Evolutionary conservation across 2,888 invertebrate species (phyloP), one percentile per base, ranked within the genome.

Genomic region (Gortyna flavago): DNA sequence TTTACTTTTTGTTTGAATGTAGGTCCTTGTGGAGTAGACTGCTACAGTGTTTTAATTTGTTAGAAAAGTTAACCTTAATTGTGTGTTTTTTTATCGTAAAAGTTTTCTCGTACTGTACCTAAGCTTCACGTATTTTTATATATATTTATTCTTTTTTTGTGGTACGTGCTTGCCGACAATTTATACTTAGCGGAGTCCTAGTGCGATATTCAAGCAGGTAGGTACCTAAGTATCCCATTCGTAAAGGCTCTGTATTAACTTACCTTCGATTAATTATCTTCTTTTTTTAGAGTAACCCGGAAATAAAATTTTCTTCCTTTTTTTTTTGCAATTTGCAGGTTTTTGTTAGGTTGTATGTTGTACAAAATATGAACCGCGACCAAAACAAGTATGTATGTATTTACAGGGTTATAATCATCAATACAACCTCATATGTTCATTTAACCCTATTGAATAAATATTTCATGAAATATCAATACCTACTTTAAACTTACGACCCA

Each of bases 1-100:
- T 62, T 72, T 44, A 54, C 25, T 7, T 64, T 81, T 62, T 29
- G 7, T 75, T 35, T 35, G 25, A 51, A 61, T 25, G 8, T 32
- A 32, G 25, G n/a, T 51, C 48, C 25, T 59, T 38, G 44, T 13
- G 44, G 32, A 69, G 5, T 7, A 5, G n/a, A n/a, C 21, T 29
- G 3, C 35, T 16, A 2, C 7, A 21, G n/a, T 13, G 0, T 18
- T 18, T 35, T 65, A 48, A 29, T 48, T 29, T 65, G 9, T 29
- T 13, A 5, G 25, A 16, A 29, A 59, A 29, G 29, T 29, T 59
- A 29, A 29, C 29, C 29, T 16, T 59, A 16, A 59, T 29, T 59
- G 13, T 13, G 29, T 0, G 57, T 59, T 59, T 54, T 54, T 59
- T 16, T 59, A 29, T 59, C 6, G n/a, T 59, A 7, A 29, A 59